Evolutionary conservation across 2,888 invertebrate genomes (phyloP), one percentile per base, ranked within the genome.

Genomic region (Heliconius aoede): DNA sequence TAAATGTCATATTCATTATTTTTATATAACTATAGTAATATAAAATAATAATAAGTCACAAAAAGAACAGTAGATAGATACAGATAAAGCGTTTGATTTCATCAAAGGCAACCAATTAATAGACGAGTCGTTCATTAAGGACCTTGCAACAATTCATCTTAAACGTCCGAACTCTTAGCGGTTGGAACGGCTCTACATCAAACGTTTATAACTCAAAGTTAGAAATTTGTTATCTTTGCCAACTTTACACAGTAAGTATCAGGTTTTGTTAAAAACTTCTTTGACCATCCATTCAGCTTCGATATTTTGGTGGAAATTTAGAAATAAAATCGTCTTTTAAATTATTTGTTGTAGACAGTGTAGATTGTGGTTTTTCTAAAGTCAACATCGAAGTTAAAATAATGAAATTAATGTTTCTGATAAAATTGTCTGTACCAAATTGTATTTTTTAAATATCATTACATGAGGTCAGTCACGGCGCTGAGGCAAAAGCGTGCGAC

Each of bases 111-210:
- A 69, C 55, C 55, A 30, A 55, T 55, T 69, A 55, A 69, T 40
- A 65, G 30, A 21, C 30, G 15, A 30, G n/a, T 5, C 69, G 30
- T 69, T 69, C 55, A 69, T 69, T 69, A 69, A 55, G 32, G 15
- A 24, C 30, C 30, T 30, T 55, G 15, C 30, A 68, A 51, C 55
- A 69, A 55, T 69, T 69, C 69, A 32, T 55, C 55, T 69, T 30
- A 69, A 69, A 69, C 21, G 28, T 28, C 28, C 30, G 61, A 69
- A 72, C 61, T 68, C 72, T 79, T 76, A 80, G 80, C 74, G 79
- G 74, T 77, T 76, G 55, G 77, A 80, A 78, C 73, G 64, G 28
- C 62, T 77, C 60, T 40, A 79, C 76, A 76, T 80, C 76, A 79
- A 77, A 80, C 78, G 75, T 55, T n/a, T 36, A 58, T 68, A 77